phyloP scores from a whole-genome alignment of 2,797 vertebrate species.

The Spinus pinus region DNA sequence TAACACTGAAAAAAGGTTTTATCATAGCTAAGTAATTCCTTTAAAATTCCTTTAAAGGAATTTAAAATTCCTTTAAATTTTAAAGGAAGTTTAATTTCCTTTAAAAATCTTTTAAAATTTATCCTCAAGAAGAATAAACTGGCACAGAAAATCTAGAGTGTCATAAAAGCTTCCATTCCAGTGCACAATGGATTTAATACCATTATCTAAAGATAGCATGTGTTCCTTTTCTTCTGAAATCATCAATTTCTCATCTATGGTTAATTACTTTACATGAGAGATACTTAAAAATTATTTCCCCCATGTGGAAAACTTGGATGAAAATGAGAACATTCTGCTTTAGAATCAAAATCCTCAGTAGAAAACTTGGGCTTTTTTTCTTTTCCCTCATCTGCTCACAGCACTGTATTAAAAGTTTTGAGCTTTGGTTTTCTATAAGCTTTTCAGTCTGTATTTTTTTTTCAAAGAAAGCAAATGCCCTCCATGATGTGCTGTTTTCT shows the following conservation, averaged over 20 bases:
- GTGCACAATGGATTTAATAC: constrained; percentile 9
- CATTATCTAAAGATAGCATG: constrained; percentile 24
- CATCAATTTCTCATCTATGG: background rate
- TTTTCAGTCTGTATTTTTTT: too few species aligned
- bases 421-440: background rate
- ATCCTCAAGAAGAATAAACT: constrained; percentile 14
- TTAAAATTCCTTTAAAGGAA: background rate
- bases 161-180: constrained; percentile 7
- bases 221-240: constrained; percentile 18
- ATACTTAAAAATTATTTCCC: constrained; percentile 41
- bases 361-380: background rate
- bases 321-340: constrained; percentile 49
- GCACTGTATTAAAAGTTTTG: background rate
- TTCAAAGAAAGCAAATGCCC: background rate
- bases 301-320: constrained; percentile 27
- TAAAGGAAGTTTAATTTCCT: too few species aligned
- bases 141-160: background rate
- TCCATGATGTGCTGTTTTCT: background rate
- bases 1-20: background rate
- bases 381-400: background rate
- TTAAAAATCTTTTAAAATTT: background rate
- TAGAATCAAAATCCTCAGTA: constrained; percentile 9
- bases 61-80: too few species aligned
- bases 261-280: constrained; percentile 47
- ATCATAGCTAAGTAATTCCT: background rate